Evolutionary conservation across 1,140 invertebrate genomes (phyloP), one percentile per base, ranked within the genome.

Genomic region (Drosophila mayri): DNA sequence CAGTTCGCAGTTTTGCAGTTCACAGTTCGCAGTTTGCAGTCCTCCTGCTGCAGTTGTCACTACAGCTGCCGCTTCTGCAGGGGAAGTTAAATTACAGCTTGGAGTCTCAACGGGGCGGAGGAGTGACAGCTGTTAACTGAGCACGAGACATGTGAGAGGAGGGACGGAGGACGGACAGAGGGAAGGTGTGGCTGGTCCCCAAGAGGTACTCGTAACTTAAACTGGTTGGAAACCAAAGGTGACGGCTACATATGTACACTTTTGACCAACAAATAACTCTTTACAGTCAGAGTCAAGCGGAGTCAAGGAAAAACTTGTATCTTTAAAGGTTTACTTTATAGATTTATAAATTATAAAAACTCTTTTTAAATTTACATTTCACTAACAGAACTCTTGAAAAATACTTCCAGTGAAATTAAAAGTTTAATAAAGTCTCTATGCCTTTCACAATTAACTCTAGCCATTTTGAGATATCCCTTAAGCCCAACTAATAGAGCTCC

Each of bases 101-200:
- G 12, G 38, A 67, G 30, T 66, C 65, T 66, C 46, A 6, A 30
- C 16, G 67, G 67, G 67, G 37, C 22, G 64, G 67, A 71, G 50
- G 67, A 71, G 50, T 68, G 64, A 70, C 67, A 71, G 68, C 66
- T 70, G 68, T 72, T 72, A 72, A 72, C 70, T 72, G 70, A 38
- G 66, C 66, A 37, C 44, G n/a, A 59, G 57, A 43, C 66, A 55
- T 28, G 50, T 35, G 66, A 20, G 18, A 41, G 43, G 68, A 30
- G 12, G 18, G 20, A 52, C 4, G 12, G 20, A 14, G 10, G 41
- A 43, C n/a, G n/a, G 30, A 30, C 30, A 10, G 3, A 35, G 9
- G 10, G 35, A 44, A 30, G 9, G 30, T 20, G 50, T 54, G 30
- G 20, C 32, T 32, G 32, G 12, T 12, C 25, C 46, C 44, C 66